Conservation (phyloP, 2,797 vertebrate genomes). For the Poecilia velifera region DNA sequence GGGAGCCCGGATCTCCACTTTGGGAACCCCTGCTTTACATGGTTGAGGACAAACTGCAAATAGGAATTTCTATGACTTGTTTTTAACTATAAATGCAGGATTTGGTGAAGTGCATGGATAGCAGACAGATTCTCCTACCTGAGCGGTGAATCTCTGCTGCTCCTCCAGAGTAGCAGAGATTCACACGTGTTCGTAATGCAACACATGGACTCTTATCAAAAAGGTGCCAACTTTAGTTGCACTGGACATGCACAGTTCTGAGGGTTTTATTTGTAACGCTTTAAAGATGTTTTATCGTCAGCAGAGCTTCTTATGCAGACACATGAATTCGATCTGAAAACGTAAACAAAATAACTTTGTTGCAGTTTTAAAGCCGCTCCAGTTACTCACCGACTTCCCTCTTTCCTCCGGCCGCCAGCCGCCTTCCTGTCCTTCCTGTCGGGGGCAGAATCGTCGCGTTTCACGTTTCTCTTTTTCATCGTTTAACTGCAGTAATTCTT, state of each 20-base stretch:
- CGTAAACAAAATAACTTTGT: not conserved
- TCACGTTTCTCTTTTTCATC: slow-evolving; percentile 51
- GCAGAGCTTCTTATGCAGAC: not conserved
- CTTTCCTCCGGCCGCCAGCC: not conserved
- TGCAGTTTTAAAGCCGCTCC: not conserved
- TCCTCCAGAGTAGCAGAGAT: not conserved
- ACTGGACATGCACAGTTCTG: not conserved
- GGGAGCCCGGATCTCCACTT: too few relatives aligned
- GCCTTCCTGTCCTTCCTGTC: not conserved
- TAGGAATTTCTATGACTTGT: too few relatives aligned
- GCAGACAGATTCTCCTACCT: not conserved
- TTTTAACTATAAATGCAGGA: too few relatives aligned
- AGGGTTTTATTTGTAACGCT: not conserved
- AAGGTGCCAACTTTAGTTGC: not conserved
- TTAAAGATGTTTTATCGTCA: not conserved
- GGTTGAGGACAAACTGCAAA: too few relatives aligned
- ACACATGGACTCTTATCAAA: not conserved
- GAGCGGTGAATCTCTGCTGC: not conserved
- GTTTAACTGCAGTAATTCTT: not conserved
- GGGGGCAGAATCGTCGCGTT: not conserved
- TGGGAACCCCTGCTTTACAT: too few relatives aligned
- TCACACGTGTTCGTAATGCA: not conserved
- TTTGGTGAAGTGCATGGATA: too few relatives aligned
- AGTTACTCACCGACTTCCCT: slow-evolving; percentile 41
- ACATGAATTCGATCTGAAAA: too few relatives aligned